These are phyloP conservation scores for Machaerirhynchus nigripectus DNA, from an alignment of 2,113 vertebrate species.

Conservation along the genomic window DNA sequence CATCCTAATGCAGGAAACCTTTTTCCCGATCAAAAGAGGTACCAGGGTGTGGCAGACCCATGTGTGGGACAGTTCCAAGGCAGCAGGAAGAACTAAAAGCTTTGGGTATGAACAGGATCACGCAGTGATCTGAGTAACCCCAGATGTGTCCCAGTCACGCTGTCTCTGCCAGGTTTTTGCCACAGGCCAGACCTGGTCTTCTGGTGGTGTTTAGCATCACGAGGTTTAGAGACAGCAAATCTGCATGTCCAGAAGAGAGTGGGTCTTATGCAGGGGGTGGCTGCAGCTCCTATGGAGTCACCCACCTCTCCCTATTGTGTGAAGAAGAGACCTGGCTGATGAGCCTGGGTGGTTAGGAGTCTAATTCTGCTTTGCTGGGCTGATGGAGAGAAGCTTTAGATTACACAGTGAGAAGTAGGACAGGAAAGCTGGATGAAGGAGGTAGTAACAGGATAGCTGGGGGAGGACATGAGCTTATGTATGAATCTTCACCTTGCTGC, in stretches of 20 bases:
- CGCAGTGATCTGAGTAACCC: not conserved
- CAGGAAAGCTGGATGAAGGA: not conserved
- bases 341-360: not conserved
- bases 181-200: not conserved
- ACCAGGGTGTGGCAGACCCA: not conserved
- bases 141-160: rapidly evolving
- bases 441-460: not conserved
- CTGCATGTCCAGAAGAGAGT: not conserved
- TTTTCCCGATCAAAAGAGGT: not conserved
- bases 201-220: not conserved
- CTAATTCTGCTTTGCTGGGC: not conserved
- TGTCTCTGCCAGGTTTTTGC: not conserved
- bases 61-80: not conserved
- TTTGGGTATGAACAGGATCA: not conserved
- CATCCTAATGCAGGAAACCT: not conserved
- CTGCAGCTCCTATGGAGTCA: not conserved
- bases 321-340: not conserved
- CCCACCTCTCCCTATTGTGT: rapidly evolving
- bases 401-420: not conserved
- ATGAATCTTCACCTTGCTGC: not conserved
- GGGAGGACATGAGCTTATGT: not conserved
- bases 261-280: not conserved
- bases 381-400: not conserved
- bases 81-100: not conserved
- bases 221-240: not conserved